Percentiles rank a stretch among this genome's conserved stretches.
phyloP scores from a whole-genome alignment of 1,140 invertebrate species.

The Drosophila bifasciata region DNA sequence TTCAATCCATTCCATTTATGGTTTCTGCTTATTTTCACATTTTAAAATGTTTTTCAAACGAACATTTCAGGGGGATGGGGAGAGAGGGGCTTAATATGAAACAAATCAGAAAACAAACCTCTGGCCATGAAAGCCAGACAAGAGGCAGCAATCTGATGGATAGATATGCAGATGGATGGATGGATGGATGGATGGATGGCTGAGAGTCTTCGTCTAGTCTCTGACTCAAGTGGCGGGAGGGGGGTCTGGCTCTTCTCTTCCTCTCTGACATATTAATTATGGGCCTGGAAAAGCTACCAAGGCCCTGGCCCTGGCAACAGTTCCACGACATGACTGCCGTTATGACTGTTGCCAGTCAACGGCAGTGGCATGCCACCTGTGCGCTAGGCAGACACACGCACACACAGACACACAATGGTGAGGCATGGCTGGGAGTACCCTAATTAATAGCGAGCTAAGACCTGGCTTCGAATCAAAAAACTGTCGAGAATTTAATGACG shows the following conservation, averaged over 20 bases:
- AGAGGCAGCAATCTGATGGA: too few relatives aligned
- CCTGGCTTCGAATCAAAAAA: constrained; percentile 45
- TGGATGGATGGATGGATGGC: constrained; percentile 6
- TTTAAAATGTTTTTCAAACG: constrained; percentile 40
- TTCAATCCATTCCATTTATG: background rate
- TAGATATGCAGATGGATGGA: constrained; percentile 6
- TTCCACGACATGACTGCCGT: constrained; percentile 42
- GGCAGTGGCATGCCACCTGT: constrained; percentile 31
- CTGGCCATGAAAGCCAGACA: constrained; percentile 34
- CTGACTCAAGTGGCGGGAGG: constrained; percentile 23
- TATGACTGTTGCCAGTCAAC: constrained; percentile 49
- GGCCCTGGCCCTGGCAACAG: constrained; percentile 35
- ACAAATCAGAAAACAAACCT: constrained; percentile 38
- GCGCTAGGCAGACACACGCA: constrained; percentile 16
- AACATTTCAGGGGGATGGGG: constrained; percentile 9
- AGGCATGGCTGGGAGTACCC: constrained; percentile 31
- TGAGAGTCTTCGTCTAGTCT: constrained; percentile 14
- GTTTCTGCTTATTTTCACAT: constrained; percentile 43
- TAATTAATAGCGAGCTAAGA: constrained; percentile 48
- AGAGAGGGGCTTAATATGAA: constrained; percentile 17
- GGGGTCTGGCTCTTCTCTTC: background rate
- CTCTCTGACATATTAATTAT: constrained; percentile 51
- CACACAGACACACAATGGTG: constrained; percentile 29
- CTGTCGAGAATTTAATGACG: constrained; percentile 57
- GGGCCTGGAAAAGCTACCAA: constrained; percentile 36